A percentile compares a stretch with the other conserved stretches of the same genome.
Evolutionary conservation across 2,797 vertebrate genomes (phyloP).

Genomic region (Threskiornis aethiopicus): DNA sequence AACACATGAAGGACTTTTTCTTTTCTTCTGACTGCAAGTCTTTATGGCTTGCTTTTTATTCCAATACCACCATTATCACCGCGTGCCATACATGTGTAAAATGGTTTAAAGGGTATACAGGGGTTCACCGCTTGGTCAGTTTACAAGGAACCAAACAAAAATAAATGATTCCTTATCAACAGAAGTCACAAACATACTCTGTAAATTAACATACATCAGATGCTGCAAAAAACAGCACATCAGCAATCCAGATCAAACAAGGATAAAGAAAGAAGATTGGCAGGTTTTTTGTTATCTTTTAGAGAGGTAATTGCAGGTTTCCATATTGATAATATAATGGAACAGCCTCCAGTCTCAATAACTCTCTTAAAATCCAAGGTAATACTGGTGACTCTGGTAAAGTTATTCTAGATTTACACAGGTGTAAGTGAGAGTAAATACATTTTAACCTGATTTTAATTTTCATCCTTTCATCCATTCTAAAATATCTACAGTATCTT

Average conservation of each 20-base stretch:
- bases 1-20: neutral
- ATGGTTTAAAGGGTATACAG: neutral
- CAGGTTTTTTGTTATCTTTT: conserved; percentile 10
- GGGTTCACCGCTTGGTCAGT: neutral
- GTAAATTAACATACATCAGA: conserved; percentile 17
- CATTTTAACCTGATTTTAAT: neutral
- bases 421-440: neutral
- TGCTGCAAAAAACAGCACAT: neutral
- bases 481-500: neutral
- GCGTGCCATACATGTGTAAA: neutral
- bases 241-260: conserved; percentile 9
- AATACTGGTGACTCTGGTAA: neutral
- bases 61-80: neutral
- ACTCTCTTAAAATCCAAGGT: neutral
- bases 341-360: neutral
- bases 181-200: neutral
- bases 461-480: neutral
- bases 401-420: neutral
- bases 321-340: conserved; percentile 1
- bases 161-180: neutral
- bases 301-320: conserved; percentile 1
- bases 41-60: neutral
- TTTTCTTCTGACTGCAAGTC: neutral
- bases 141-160: neutral
- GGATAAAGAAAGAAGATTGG: conserved; percentile 29